Conservation (phyloP, 2,797 vertebrate species). For the Gymnothorax javanicus region DNA sequence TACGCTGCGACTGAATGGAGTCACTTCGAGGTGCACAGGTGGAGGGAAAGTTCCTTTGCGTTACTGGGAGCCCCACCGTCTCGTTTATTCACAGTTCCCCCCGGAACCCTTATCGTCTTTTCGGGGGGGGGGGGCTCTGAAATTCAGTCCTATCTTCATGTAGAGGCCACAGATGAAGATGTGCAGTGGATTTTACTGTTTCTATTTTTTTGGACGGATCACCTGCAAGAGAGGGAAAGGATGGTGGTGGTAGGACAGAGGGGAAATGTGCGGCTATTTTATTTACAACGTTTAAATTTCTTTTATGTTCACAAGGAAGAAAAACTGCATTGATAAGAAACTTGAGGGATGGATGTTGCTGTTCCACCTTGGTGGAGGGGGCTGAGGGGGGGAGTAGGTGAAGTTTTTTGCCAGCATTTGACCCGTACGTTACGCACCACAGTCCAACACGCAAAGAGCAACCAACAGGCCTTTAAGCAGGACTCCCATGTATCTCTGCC, state of each 20-base stretch:
- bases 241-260: neutral
- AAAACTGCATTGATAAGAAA: constrained; percentile 18
- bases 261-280: neutral
- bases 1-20: constrained; percentile 27
- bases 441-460: neutral
- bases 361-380: neutral
- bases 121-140: neutral
- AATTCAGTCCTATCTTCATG: constrained; percentile 14
- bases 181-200: constrained; percentile 15
- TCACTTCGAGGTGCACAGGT: neutral
- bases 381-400: too few relatives aligned
- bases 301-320: neutral
- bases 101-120: constrained; percentile 33
- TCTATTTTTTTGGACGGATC: constrained; percentile 27
- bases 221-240: neutral
- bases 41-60: neutral
- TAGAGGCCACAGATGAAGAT: constrained; percentile 34
- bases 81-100: constrained; percentile 27
- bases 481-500: too few relatives aligned
- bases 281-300: constrained; percentile 17
- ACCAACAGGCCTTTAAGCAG: neutral
- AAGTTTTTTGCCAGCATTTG: neutral
- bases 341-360: neutral
- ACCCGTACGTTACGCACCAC: neutral
- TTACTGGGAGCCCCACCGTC: neutral